These are phyloP conservation scores for Aradophagus sp. DNA, from an alignment of 1,140 invertebrate genomes.

Conservation along the genomic window DNA sequence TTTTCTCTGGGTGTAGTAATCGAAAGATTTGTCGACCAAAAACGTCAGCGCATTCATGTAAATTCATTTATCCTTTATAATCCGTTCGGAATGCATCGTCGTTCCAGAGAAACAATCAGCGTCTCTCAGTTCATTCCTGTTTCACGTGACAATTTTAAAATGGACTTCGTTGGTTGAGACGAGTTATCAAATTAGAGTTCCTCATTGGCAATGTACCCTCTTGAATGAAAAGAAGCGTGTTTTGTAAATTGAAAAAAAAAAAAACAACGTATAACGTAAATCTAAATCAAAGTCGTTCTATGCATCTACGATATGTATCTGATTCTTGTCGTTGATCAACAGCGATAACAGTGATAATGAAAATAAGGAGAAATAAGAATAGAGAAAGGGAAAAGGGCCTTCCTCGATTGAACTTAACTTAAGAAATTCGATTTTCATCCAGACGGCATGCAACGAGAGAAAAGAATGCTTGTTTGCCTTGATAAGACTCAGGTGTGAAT, in stretches of 20 bases:
- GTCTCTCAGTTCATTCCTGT: no score
- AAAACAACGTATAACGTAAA: constrained; percentile 39
- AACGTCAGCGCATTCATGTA: constrained; percentile 54
- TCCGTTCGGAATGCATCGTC: constrained; percentile 27
- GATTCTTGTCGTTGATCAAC: constrained; percentile 48
- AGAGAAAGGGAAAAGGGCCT: constrained; percentile 5
- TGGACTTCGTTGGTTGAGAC: constrained; percentile 22
- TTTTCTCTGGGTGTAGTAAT: no score
- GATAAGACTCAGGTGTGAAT: constrained; percentile 47
- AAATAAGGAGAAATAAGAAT: constrained; percentile 8
- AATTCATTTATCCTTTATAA: constrained; percentile 45
- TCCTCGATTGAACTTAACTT: constrained; percentile 16
- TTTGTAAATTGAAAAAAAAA: constrained; percentile 32
- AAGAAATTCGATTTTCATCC: constrained; percentile 30
- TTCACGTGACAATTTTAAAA: no score
- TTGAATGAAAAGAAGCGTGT: constrained; percentile 37
- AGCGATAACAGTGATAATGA: constrained; percentile 24
- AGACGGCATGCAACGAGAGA: constrained; percentile 26
- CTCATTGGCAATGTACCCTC: constrained; percentile 16
- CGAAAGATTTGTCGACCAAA: constrained; percentile 54
- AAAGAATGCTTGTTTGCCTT: constrained; percentile 31
- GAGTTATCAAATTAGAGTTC: constrained; percentile 34
- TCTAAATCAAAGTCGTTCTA: constrained; percentile 40
- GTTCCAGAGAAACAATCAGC: constrained; percentile 42
- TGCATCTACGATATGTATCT: constrained; percentile 58